Evolutionary conservation across 2,113 vertebrate species (phyloP), one percentile per base, ranked within the genome.

Genomic region (Psettodes erumei): DNA sequence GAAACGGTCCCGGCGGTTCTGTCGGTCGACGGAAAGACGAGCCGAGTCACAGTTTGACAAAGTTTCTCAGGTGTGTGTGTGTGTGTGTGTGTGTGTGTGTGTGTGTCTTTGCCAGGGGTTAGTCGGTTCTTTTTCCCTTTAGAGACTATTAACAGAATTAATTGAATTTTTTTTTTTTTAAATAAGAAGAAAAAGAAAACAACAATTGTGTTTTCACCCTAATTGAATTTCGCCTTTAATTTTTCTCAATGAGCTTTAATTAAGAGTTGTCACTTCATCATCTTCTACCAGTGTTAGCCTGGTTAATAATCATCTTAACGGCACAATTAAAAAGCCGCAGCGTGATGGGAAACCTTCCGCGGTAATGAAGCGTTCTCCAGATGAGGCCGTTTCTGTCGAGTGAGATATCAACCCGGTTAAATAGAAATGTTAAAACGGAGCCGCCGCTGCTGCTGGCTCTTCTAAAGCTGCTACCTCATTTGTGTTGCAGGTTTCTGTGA

Each of bases 221-320:
- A 81, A 83, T 84, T 82, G 23, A 79, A 83, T 82, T 83, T 58
- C 30, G 37, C n/a, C 51, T 38, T 50, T 43, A 45, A 64, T 77
- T 70, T 66, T 74, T 82, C 59, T 88, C 55, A 58, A 55, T 86
- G 71, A 48, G 48, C 55, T 79, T 80, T 63, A 66, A 83, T 84
- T 79, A 87, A 80, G 42, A 70, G 59, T 69, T 38, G 43, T 60
- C 50, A 25, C 28, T 74, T 78, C 42, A 71, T 77, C 64, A 47
- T 50, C 67, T 59, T 23, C 40, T 62, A 18, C 59, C 58, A 62
- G 37, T 85, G 48, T 77, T 59, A 65, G 58, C 78, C 65, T 75
- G 66, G 13, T 50, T 74, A 78, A 32, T 63, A 51, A 59, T 45
- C n/a, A 47, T 53, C n/a, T n/a, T n/a, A n/a, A 61, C 25, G 61